Evolutionary conservation across 2,888 invertebrate species (phyloP), one percentile per base, ranked within the genome.

Genomic region (Eulithis testata): DNA sequence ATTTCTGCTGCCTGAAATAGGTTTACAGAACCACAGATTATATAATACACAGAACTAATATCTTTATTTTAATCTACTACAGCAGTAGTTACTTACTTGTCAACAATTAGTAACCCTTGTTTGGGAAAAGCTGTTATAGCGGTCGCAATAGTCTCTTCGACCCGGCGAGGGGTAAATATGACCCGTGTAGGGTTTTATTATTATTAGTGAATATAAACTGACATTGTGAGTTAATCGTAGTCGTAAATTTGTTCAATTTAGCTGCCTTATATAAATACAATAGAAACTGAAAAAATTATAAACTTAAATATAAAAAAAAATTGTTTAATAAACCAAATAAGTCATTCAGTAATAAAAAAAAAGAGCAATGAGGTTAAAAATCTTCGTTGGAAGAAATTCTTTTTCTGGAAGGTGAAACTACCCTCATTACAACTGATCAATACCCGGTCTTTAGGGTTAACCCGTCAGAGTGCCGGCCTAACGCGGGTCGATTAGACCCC

Each of bases 401-500:
- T 12, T 2, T 9, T 4, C 6, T 21, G 44, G 44, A 6, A 59
- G 62, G 55, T 43, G 8, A 43, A 60, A 59, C 62, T 59, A 55
- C 47, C 62, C 52, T 66, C 59, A 60, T 66, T 63, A 63, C 11
- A 9, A 21, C 27, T 68, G 67, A 71, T 75, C 73, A 59, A 69
- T 70, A 63, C 44, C 54, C 69, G 71, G 65, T 65, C 59, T 50
- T 56, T 60, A 51, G 66, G 68, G 66, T 68, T 68, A 73, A 71
- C 76, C 74, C 71, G 65, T 51, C 8, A 44, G 31, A 70, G 70
- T 57, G 65, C 62, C 61, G 21, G 63, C 61, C 63, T 67, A 61
- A 71, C n/a, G 14, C 54, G 68, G 70, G 63, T 70, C 74, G 65
- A 72, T 78, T 71, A 74, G 66, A 67, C 67, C 72, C 69, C 67